Evolutionary conservation across 2,888 invertebrate species (phyloP).

Genomic region (Notodonta ziczac): DNA sequence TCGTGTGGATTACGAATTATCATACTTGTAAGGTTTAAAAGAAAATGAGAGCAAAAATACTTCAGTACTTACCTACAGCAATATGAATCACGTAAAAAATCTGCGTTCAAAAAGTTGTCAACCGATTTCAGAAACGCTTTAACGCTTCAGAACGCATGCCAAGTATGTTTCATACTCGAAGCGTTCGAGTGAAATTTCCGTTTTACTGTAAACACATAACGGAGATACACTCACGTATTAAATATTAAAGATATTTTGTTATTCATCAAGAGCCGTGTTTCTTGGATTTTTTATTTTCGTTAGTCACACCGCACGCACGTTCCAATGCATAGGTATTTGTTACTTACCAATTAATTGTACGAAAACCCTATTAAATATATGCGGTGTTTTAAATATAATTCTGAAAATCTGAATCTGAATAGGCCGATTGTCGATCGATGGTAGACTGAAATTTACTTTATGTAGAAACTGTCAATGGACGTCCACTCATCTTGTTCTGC

Average conservation of each 20-base stretch:
- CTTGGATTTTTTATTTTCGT: not conserved
- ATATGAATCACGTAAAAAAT: constrained; percentile 16
- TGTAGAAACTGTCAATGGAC: no score
- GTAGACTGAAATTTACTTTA: no score
- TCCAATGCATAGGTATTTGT: not conserved
- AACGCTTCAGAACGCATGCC: constrained; percentile 21
- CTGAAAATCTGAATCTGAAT: no score
- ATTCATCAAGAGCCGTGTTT: not conserved
- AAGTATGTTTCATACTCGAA: constrained; percentile 29
- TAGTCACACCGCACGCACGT: not conserved
- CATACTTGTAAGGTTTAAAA: no score
- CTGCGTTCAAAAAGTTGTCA: constrained; percentile 4
- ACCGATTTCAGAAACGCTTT: constrained; percentile 17
- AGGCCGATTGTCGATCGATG: no score
- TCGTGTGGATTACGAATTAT: no score
- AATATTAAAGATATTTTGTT: constrained; percentile 3
- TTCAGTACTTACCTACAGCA: not conserved
- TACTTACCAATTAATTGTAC: not conserved
- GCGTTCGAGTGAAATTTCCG: constrained; percentile 18
- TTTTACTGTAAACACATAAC: not conserved
- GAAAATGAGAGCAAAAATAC: no score
- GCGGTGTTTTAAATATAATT: no score
- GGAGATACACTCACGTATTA: not conserved
- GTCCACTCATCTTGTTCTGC: no score
- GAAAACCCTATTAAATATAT: no score